Base-by-base conservation (phyloP, 1,140 invertebrate genomes). In the Anoplophora glabripennis region DNA sequence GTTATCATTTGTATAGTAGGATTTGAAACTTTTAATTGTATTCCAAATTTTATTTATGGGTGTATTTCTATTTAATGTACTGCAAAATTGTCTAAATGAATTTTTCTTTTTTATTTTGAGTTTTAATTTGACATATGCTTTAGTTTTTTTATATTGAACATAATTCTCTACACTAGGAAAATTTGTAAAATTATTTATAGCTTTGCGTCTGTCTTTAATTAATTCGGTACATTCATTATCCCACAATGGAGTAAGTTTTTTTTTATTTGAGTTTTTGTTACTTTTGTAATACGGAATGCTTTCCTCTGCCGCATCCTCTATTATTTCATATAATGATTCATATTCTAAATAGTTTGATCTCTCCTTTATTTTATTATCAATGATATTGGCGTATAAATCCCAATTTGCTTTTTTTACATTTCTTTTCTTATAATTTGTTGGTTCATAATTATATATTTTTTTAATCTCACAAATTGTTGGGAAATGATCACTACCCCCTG, bases 401-500 rank as follows among this genome's bases (percentile, higher is more conserved):
- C 46, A 48, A 14, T 48, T 14, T 33, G 46, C 46, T 48, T 28
- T 48, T n/a, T 12, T 11, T 1, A 11, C 21, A 9, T 28, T 48
- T 48, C 46, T 18, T 48, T 48, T 48, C 5, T 4, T 28, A n/a
- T 44, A 7, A 11, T 44, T 14, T 3, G 7, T 10, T 9, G 15
- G 42, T 44, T 44, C 42, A n/a, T 17, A 5, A 17, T 46, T 48
- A 9, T 21, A 5, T 10, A 4, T 21, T 7, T 48, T 48, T 21
- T 48, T 48, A 34, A 21, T 7, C 8, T n/a, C 8, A 14, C 46
- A 48, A 15, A 28, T 7, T 9, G 15, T 48, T 21, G 28, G 46
- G 34, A 48, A 48, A 48, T 48, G 46, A 11, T 48, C 46, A 34
- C 46, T n/a, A n/a, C n/a, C n/a, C n/a, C n/a, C n/a, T n/a, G n/a